Evolutionary conservation across 2,113 vertebrate genomes (phyloP).

Genomic region (Caloenas nicobarica): DNA sequence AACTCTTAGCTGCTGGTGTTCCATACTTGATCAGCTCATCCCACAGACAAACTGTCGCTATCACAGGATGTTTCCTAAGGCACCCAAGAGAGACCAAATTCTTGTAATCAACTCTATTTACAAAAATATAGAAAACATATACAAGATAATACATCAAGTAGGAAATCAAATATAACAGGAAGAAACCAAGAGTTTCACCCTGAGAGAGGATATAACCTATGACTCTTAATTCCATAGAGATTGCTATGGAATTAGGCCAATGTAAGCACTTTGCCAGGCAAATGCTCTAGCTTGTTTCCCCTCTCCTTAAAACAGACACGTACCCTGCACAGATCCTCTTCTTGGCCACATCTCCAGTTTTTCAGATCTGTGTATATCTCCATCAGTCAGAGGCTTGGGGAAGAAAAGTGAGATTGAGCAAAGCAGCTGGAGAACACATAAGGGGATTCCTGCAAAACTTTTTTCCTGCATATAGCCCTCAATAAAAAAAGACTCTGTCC

Average conservation of each 20-base stretch:
- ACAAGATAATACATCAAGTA: not conserved
- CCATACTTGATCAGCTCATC: not conserved
- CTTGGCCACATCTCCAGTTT: slow-evolving; percentile 40
- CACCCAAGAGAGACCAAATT: not conserved
- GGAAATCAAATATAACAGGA: not conserved
- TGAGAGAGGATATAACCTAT: not conserved
- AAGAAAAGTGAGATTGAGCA: slow-evolving; percentile 47
- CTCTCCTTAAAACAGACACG: not conserved
- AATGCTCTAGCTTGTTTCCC: not conserved
- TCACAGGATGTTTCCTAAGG: not conserved
- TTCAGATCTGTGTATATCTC: slow-evolving; percentile 23
- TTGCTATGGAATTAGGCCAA: not conserved
- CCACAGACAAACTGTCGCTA: not conserved
- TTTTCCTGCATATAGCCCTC: not conserved
- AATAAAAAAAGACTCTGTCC: not conserved
- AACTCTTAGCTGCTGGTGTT: not conserved
- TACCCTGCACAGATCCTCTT: slow-evolving; percentile 51
- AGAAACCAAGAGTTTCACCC: not conserved
- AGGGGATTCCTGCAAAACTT: not conserved
- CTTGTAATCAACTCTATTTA: not conserved
- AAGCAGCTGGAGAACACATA: not conserved
- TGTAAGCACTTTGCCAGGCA: not conserved
- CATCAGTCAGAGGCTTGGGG: slow-evolving; percentile 46
- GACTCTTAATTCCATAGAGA: not conserved
- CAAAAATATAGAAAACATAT: not conserved